phyloP scores from a whole-genome alignment of 2,797 vertebrate species.

The Echeneis naucrates region DNA sequence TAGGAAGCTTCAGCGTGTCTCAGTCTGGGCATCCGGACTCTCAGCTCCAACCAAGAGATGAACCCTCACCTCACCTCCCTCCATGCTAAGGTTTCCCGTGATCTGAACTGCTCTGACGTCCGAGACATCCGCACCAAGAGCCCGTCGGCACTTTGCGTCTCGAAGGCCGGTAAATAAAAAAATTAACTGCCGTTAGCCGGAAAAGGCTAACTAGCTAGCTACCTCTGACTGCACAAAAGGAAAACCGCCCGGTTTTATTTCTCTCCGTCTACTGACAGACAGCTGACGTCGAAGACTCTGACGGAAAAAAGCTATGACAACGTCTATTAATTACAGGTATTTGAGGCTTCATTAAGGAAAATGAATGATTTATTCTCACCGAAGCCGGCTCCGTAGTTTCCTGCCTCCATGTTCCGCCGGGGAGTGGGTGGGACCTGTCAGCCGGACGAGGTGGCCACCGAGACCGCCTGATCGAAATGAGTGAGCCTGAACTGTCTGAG shows the following conservation, averaged over 20 bases:
- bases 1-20: conserved; percentile 79
- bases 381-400: conserved; percentile 82
- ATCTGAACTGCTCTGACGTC: not conserved
- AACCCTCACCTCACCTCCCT: not conserved
- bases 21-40: conserved; percentile 53
- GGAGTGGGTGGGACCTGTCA: conserved; percentile 70
- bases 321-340: fast-evolving
- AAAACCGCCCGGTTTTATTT: not conserved
- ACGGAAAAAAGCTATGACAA: not conserved
- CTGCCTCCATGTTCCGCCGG: conserved; percentile 76
- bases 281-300: fast-evolving
- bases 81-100: not conserved
- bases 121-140: not conserved
- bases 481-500: not conserved
- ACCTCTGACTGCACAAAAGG: conserved; percentile 8
- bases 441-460: conserved; percentile 27
- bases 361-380: conserved; percentile 67
- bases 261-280: not conserved
- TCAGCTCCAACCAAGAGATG: conserved; percentile 6
- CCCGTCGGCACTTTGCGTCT: not conserved
- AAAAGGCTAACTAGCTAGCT: conserved; percentile 51
- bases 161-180: not conserved
- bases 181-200: conserved; percentile 20
- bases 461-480: conserved; percentile 74
- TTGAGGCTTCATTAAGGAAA: not conserved